Evolutionary conservation across 2,888 invertebrate genomes (phyloP).

Genomic region (Erpobdella octoculata): DNA sequence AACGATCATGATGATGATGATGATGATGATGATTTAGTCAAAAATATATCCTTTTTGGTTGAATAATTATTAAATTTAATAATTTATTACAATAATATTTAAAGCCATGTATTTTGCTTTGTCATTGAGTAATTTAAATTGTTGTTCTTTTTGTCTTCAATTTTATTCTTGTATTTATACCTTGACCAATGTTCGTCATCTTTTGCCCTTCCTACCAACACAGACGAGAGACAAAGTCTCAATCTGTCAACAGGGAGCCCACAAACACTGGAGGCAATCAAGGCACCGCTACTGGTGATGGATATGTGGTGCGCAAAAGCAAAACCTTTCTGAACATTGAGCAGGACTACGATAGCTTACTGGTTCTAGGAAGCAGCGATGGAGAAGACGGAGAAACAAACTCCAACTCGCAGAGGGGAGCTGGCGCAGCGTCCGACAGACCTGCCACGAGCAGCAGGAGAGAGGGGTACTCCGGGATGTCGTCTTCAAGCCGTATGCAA

Average conservation of each 20-base stretch:
- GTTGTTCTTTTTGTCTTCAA: no score
- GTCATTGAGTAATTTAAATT: no score
- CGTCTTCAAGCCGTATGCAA: not conserved
- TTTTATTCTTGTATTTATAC: not conserved
- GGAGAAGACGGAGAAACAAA: not conserved
- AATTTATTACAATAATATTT: no score
- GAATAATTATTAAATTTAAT: no score
- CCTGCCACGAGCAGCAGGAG: not conserved
- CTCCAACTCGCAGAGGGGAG: not conserved
- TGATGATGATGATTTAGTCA: not conserved
- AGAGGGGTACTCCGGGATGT: not conserved
- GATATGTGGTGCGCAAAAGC: not conserved
- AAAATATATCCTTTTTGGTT: not conserved
- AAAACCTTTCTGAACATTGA: not conserved
- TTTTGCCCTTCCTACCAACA: no score
- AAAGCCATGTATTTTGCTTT: no score
- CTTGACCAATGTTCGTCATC: no score
- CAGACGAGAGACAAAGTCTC: not conserved
- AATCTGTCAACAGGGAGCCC: not conserved
- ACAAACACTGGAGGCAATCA: not conserved
- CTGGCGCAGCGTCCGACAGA: not conserved
- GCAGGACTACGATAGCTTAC: no score
- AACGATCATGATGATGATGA: slow-evolving; percentile 15
- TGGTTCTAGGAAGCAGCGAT: not conserved
- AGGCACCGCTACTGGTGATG: not conserved